Evolutionary conservation across 2,113 vertebrate genomes (phyloP).

Genomic region (Thunnus thynnus): DNA sequence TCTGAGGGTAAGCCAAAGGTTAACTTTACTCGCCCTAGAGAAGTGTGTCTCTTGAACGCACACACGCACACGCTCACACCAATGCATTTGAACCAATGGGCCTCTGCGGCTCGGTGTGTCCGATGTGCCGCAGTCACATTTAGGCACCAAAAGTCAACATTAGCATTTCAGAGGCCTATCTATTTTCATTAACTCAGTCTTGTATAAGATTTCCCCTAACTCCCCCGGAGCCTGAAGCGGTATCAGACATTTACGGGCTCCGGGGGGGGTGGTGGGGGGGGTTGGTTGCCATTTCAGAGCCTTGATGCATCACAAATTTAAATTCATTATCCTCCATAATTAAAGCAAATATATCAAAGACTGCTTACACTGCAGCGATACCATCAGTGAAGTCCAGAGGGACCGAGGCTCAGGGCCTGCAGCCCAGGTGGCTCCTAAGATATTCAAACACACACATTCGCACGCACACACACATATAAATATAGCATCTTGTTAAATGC

Average conservation of each 20-base stretch:
- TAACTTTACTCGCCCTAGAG: neutral
- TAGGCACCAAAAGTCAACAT: slow-evolving; percentile 69
- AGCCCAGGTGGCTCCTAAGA: slow-evolving; percentile 44
- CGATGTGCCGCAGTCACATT: slow-evolving; percentile 23
- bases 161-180: slow-evolving; percentile 66
- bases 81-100: slow-evolving; percentile 3
- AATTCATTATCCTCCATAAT: slow-evolving; percentile 73
- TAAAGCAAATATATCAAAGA: slow-evolving; percentile 69
- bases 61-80: neutral
- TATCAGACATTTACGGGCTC: slow-evolving; percentile 49
- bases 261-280: neutral
- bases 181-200: slow-evolving; percentile 62
- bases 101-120: slow-evolving; percentile 15
- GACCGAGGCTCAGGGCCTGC: slow-evolving; percentile 9
- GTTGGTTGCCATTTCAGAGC: slow-evolving; percentile 47
- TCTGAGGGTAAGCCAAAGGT: slow-evolving; percentile 39
- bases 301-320: slow-evolving; percentile 60
- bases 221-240: slow-evolving; percentile 34
- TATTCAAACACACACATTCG: slow-evolving; percentile 3
- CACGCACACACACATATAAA: slow-evolving; percentile 5
- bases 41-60: slow-evolving; percentile 1
- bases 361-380: slow-evolving; percentile 39
- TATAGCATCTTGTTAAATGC: slow-evolving; percentile 39
- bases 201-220: slow-evolving; percentile 39
- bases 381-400: slow-evolving; percentile 40